Conservation (phyloP, 2,797 vertebrate species). For the Fistularia tabacaria region DNA sequence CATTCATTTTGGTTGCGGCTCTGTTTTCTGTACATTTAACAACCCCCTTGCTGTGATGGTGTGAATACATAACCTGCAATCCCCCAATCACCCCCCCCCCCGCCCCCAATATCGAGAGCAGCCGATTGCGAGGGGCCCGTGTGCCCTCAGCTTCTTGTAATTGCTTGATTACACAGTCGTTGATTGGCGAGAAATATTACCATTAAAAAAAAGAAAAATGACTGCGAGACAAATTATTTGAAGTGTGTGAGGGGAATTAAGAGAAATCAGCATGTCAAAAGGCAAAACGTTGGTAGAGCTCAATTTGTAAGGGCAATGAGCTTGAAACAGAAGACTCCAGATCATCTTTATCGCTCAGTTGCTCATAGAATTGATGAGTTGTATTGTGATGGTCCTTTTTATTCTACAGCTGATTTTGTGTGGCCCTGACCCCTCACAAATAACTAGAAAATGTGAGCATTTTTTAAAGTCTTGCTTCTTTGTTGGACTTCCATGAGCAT, state of each 20-base stretch:
- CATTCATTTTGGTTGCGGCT: slow-evolving; percentile 18
- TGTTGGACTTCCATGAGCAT: too few relatives aligned
- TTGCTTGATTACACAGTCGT: slow-evolving; percentile 55
- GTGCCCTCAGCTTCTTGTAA: slow-evolving; percentile 44
- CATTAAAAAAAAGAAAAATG: slow-evolving; percentile 58
- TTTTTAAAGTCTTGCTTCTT: too few relatives aligned
- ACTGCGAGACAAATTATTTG: slow-evolving; percentile 34
- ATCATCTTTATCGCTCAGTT: too few relatives aligned
- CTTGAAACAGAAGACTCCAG: too few relatives aligned
- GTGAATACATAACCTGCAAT: slow-evolving; percentile 17
- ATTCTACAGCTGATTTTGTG: too few relatives aligned
- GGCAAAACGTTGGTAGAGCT: neutral
- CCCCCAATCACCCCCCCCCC: too few relatives aligned
- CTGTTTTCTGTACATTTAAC: slow-evolving; percentile 27
- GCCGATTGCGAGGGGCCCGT: slow-evolving; percentile 32
- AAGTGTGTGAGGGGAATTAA: slow-evolving; percentile 29
- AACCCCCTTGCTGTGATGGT: slow-evolving; percentile 27
- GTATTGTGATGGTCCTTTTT: too few relatives aligned
- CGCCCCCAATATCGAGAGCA: slow-evolving; percentile 4
- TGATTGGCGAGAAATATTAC: slow-evolving; percentile 53
- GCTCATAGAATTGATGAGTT: too few relatives aligned
- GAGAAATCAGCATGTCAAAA: neutral
- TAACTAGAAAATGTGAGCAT: too few relatives aligned
- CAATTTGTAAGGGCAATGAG: too few relatives aligned
- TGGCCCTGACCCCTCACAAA: too few relatives aligned